Evolutionary conservation across 2,797 vertebrate species (phyloP).

Genomic region (Dipus sagitta): DNA sequence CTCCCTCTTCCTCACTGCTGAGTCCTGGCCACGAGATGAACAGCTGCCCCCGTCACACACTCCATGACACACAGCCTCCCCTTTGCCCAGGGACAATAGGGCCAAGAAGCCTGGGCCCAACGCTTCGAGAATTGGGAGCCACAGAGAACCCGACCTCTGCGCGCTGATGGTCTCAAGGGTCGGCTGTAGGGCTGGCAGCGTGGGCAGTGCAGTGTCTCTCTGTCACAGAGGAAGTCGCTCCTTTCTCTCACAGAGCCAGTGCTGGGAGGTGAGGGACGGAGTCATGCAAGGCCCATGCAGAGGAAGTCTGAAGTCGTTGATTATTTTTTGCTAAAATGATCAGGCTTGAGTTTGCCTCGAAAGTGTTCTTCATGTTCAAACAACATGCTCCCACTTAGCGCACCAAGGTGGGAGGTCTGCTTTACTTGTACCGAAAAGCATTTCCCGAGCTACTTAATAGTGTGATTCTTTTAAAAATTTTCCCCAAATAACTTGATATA

Average conservation of each 20-base stretch:
- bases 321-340: neutral
- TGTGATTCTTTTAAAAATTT: neutral
- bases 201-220: no score
- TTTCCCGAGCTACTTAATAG: neutral
- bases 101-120: no score
- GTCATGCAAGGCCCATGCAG: no score
- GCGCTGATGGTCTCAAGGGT: neutral
- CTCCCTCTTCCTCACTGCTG: neutral
- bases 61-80: neutral
- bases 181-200: neutral
- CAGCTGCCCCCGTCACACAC: no score
- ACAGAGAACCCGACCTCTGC: neutral
- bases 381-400: neutral
- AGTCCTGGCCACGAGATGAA: neutral
- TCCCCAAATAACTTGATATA: neutral
- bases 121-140: no score
- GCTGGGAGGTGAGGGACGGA: neutral
- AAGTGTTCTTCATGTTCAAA: neutral
- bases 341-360: neutral
- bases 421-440: neutral
- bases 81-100: no score
- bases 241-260: neutral
- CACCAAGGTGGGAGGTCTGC: neutral
- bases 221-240: neutral
- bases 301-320: neutral